These are phyloP conservation scores for Synergus gifuensis DNA, from an alignment of 2,888 invertebrate species.

Conservation along the genomic window DNA sequence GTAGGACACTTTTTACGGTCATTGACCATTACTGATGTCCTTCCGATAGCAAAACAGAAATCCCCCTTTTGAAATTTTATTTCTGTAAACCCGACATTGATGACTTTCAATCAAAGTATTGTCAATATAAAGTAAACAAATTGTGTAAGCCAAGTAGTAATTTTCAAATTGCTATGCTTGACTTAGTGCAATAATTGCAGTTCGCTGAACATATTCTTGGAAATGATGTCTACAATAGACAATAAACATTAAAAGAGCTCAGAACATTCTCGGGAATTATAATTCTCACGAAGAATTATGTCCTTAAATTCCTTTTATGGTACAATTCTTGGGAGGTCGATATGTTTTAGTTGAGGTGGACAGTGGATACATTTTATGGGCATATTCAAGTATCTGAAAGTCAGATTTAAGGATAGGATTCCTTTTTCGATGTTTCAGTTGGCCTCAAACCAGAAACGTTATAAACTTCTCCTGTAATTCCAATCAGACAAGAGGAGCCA, in stretches of 20 bases:
- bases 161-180: not conserved
- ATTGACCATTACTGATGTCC: not conserved
- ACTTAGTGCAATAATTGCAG: not conserved
- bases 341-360: not conserved
- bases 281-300: not conserved
- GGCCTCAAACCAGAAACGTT: conserved; percentile 43
- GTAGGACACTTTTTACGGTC: not conserved
- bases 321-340: conserved; percentile 8
- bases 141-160: conserved; percentile 3
- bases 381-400: not conserved
- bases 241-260: not conserved
- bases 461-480: conserved; percentile 42
- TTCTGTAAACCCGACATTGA: conserved; percentile 22
- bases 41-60: not conserved
- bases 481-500: conserved; percentile 57
- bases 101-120: conserved; percentile 4
- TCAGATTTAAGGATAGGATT: conserved; percentile 40
- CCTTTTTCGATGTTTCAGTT: conserved; percentile 21
- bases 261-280: conserved; percentile 12
- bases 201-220: not conserved
- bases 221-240: not conserved
- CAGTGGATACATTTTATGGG: conserved; percentile 16
- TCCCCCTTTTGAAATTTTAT: not conserved
- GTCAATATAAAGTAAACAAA: not conserved
- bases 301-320: not conserved